Evolutionary conservation across 2,797 vertebrate species (phyloP).

Genomic region (Pseudochromis fuscus): DNA sequence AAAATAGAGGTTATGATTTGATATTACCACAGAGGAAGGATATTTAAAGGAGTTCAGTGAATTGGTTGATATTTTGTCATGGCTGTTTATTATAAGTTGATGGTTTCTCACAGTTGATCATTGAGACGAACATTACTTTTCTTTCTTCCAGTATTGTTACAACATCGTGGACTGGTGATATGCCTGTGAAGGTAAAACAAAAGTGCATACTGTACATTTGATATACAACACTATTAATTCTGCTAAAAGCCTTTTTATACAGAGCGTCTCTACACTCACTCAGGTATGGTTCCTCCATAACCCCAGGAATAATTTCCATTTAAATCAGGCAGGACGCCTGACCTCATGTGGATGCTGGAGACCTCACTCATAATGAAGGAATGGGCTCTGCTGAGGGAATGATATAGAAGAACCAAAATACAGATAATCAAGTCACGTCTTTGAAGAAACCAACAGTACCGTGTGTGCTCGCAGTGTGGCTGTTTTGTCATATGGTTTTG

Average conservation of each 20-base stretch:
- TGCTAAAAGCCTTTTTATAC: background rate
- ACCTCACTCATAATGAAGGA: constrained; percentile 12
- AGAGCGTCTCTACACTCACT: constrained; percentile 61
- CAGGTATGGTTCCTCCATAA: constrained; percentile 75
- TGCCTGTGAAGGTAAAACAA: constrained; percentile 71
- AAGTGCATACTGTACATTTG: constrained; percentile 1
- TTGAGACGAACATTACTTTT: constrained; percentile 83
- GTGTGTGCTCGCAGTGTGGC: background rate
- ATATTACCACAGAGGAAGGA: background rate
- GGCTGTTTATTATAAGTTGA: constrained; percentile 7
- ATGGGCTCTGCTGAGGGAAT: background rate
- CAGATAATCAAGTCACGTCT: background rate
- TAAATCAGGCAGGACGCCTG: constrained; percentile 57
- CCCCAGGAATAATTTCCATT: constrained; percentile 73
- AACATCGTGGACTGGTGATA: constrained; percentile 67
- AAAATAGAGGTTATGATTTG: no score
- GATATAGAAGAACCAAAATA: background rate
- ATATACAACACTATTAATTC: constrained; percentile 7
- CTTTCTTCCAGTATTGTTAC: constrained; percentile 72
- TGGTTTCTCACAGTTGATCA: constrained; percentile 83
- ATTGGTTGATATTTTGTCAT: background rate
- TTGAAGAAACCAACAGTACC: background rate
- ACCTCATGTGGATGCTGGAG: constrained; percentile 58
- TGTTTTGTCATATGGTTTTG: background rate
- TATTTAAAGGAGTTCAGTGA: background rate